Conservation (phyloP, 2,113 vertebrate species). For the Lanius ludovicianus region DNA sequence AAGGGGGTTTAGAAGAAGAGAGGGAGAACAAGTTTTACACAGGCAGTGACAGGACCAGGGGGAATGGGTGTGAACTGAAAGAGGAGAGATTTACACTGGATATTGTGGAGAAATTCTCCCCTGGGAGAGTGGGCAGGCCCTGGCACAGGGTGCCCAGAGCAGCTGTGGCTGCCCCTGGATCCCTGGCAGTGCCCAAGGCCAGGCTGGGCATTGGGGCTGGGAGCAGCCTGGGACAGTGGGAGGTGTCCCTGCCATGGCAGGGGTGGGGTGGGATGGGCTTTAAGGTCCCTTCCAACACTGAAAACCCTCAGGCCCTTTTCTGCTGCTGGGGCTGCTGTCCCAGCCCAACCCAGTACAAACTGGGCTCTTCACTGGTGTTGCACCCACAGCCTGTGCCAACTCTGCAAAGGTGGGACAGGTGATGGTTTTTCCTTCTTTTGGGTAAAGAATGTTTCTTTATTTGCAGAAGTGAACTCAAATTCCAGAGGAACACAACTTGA, state of each 20-base stretch:
- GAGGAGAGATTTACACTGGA: not conserved
- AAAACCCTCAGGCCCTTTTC: not conserved
- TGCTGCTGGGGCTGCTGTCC: not conserved
- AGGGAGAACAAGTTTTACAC: accelerated
- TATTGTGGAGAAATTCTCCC: too few relatives aligned
- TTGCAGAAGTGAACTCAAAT: not conserved
- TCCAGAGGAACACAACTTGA: not conserved
- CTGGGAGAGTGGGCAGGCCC: too few relatives aligned
- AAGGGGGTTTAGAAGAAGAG: not conserved
- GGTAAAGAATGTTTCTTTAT: not conserved
- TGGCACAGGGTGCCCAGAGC: too few relatives aligned
- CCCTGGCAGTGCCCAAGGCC: too few relatives aligned
- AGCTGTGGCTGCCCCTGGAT: too few relatives aligned
- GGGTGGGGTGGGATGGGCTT: too few relatives aligned
- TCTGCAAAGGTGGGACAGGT: not conserved
- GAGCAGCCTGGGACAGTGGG: too few relatives aligned
- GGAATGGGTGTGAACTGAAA: not conserved
- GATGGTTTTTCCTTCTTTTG: not conserved
- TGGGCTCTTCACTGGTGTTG: not conserved
- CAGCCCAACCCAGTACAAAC: not conserved
- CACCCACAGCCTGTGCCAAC: not conserved
- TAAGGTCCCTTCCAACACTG: too few relatives aligned
- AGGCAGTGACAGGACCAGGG: not conserved
- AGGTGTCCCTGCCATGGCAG: too few relatives aligned
- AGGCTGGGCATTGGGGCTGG: accelerated